Evolutionary conservation across 1,140 invertebrate genomes (phyloP).

Genomic region (Musca domestica): DNA sequence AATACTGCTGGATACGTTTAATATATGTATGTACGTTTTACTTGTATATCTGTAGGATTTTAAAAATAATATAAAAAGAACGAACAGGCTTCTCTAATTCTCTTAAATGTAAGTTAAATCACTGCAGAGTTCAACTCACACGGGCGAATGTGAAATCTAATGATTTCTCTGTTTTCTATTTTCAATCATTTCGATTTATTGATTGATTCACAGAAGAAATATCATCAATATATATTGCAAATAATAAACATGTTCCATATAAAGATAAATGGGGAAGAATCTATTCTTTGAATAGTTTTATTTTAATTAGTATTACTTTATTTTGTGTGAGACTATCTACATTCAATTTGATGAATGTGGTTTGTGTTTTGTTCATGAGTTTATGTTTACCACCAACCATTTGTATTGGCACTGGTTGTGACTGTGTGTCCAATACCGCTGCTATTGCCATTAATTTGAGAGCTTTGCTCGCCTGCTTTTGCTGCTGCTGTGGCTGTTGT

Average conservation of each 20-base stretch:
- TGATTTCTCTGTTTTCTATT: background rate
- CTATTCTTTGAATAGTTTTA: slow-evolving; percentile 18
- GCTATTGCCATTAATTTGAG: slow-evolving; percentile 38
- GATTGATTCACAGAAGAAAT: too few relatives aligned
- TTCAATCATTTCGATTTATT: background rate
- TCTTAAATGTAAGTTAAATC: too few relatives aligned
- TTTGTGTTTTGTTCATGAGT: too few relatives aligned
- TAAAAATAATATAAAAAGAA: too few relatives aligned
- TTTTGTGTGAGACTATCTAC: background rate
- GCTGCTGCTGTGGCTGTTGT: background rate
- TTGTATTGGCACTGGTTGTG: slow-evolving; percentile 23
- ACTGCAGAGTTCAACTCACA: too few relatives aligned
- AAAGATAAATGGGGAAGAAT: background rate
- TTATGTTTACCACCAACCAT: slow-evolving; percentile 42
- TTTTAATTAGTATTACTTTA: slow-evolving; percentile 8
- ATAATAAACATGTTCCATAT: slow-evolving; percentile 14
- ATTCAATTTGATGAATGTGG: background rate
- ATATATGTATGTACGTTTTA: slow-evolving; percentile 4
- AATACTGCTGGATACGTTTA: slow-evolving; percentile 11
- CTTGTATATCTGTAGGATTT: background rate
- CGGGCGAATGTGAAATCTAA: too few relatives aligned
- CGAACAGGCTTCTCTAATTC: too few relatives aligned
- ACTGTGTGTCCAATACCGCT: background rate
- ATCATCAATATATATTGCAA: slow-evolving; percentile 15
- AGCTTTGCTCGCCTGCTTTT: slow-evolving; percentile 45